phyloP scores from a whole-genome alignment of 1,140 invertebrate species.

The Heterodera carotae region DNA sequence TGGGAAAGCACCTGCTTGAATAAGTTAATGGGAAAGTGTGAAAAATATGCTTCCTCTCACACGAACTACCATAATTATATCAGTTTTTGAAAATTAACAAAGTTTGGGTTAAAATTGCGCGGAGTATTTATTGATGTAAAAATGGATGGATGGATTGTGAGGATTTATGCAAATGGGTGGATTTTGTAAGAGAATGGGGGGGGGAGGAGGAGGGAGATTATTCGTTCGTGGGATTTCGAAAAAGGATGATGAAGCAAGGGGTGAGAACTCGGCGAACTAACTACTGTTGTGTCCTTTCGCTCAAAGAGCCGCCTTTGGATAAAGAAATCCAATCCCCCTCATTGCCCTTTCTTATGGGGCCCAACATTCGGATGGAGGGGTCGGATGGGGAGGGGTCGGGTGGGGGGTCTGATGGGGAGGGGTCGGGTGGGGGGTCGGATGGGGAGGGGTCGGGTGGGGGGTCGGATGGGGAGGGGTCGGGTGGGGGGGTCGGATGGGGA shows the following conservation, averaged over 20 bases:
- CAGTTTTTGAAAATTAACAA: background rate
- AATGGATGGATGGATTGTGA: background rate
- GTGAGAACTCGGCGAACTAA: background rate
- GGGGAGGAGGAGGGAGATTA: background rate
- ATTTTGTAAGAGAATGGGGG: background rate
- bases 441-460: too few species aligned
- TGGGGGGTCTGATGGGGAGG: too few species aligned
- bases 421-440: too few species aligned
- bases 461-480: too few species aligned
- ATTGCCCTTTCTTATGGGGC: background rate
- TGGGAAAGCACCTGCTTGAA: background rate
- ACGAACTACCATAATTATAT: background rate
- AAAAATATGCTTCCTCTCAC: background rate
- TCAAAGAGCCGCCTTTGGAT: background rate
- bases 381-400: too few species aligned
- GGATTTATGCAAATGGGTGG: background rate
- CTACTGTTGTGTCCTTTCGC: background rate
- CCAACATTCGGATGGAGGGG: too few species aligned
- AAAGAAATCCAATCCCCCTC: constrained; percentile 3
- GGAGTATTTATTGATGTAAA: background rate
- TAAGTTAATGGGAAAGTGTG: background rate
- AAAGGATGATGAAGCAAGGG: background rate
- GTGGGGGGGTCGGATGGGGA: too few species aligned
- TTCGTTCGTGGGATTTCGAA: background rate
- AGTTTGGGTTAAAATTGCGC: background rate